These are phyloP conservation scores for Acleris sparsana DNA, from an alignment of 2,888 invertebrate genomes.

Conservation along the genomic window DNA sequence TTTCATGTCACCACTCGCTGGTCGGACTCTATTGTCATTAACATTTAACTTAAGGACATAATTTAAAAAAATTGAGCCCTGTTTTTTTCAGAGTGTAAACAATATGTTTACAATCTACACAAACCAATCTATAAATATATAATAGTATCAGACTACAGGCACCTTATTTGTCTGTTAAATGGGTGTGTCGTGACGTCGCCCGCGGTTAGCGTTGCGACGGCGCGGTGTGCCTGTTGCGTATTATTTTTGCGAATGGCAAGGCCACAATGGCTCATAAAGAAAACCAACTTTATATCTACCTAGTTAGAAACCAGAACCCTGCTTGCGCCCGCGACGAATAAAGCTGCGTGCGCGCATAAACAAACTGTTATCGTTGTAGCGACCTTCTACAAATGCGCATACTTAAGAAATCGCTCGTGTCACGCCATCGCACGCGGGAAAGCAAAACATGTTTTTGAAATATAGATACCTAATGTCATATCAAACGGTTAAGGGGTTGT, in stretches of 20 bases:
- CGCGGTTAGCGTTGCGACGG: slow-evolving; percentile 55
- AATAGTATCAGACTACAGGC: slow-evolving; percentile 60
- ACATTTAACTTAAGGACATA: too few relatives aligned
- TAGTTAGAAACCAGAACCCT: slow-evolving; percentile 49
- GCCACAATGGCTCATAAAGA: slow-evolving; percentile 57
- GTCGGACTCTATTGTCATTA: too few relatives aligned
- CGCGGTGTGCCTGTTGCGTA: slow-evolving; percentile 67
- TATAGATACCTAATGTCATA: slow-evolving; percentile 14
- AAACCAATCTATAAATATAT: slow-evolving; percentile 38
- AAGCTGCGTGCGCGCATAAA: slow-evolving; percentile 52
- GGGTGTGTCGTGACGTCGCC: slow-evolving; percentile 80
- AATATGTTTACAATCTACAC: slow-evolving; percentile 31
- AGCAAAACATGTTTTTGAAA: slow-evolving; percentile 53
- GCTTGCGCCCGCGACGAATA: slow-evolving; percentile 25
- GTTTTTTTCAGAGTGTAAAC: slow-evolving; percentile 1
- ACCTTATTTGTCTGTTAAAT: slow-evolving; percentile 73
- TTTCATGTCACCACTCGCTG: too few relatives aligned
- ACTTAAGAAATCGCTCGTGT: slow-evolving; percentile 48
- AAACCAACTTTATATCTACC: slow-evolving; percentile 52
- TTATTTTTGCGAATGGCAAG: slow-evolving; percentile 71
- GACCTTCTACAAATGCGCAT: slow-evolving; percentile 64
- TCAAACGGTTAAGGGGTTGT: slow-evolving; percentile 14
- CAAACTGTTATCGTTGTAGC: slow-evolving; percentile 58
- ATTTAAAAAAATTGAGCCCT: too few relatives aligned
- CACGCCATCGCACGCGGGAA: slow-evolving; percentile 41